Evolutionary conservation across 2,113 vertebrate genomes (phyloP), one percentile per base, ranked within the genome.

Genomic region (Thymallus thymallus): DNA sequence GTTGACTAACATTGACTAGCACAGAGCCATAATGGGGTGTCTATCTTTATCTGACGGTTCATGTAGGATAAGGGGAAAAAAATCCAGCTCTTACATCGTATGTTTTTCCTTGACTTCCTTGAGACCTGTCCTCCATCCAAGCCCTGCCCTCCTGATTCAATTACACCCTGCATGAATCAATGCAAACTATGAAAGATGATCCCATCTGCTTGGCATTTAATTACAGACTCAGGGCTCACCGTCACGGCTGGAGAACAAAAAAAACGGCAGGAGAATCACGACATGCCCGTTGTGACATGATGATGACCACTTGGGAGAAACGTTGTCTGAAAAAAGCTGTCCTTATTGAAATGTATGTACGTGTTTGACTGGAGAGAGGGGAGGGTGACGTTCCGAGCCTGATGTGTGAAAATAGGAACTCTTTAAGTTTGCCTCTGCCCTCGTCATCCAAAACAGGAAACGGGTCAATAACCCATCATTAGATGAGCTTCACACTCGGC

Each of bases 381-480:
- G 68, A 58, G 65, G 23, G 56, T 76, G 76, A 74, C 76, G 73
- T 65, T 78, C 78, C 45, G 14, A 24, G 68, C 41, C 68, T 63
- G 75, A 78, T 61, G 70, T 13, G 72, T 85, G 83, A 88, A 84
- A 89, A 89, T 86, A 91, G 91, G 89, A 93, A 88, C 83, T 86
- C 76, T 88, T 81, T 76, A 84, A 80, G 79, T 65, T 90, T 82
- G 79, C 82, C 82, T 83, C 88, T 88, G 87, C 91, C 88, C 90
- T 88, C 80, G 23, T 89, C 87, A 86, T 9, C 87, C 92, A 93
- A 78, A 93, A 92, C 87, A 90, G 88, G 87, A 89, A 90, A 90
- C 91, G 91, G 94, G 94, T 96, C 96, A 96, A 96, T 95, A 95
- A 95, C 92, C 92, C 93, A 94, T 96, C 94, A 95, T 95, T 95